These are phyloP conservation scores for Malurus leucopterus DNA, from an alignment of 2,797 vertebrate genomes.

Conservation along the genomic window DNA sequence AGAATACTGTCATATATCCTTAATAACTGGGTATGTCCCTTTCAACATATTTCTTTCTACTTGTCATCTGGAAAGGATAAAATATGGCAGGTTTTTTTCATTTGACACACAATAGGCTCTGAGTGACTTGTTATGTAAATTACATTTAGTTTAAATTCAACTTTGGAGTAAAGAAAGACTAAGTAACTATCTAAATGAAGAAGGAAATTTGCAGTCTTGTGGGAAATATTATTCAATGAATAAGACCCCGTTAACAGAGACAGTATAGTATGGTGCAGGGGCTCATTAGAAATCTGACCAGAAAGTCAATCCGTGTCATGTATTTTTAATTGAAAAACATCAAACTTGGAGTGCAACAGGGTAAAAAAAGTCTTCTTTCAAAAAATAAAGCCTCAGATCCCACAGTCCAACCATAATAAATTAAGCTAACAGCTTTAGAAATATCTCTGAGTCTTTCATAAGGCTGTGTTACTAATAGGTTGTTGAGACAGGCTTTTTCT, in stretches of 20 bases:
- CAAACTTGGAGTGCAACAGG: neutral
- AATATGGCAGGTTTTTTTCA: slow-evolving; percentile 2
- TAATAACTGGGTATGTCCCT: neutral
- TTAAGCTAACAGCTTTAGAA: slow-evolving; percentile 21
- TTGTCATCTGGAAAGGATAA: slow-evolving; percentile 8
- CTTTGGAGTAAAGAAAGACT: slow-evolving; percentile 32
- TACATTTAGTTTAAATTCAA: neutral
- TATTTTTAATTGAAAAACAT: neutral
- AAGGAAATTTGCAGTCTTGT: neutral
- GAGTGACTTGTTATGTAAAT: slow-evolving; percentile 39
- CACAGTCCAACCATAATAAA: neutral
- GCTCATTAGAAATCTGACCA: neutral
- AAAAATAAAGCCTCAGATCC: neutral
- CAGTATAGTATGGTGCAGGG: neutral
- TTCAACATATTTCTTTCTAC: slow-evolving; percentile 15
- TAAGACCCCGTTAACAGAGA: neutral
- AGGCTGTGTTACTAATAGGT: neutral
- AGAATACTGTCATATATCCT: neutral
- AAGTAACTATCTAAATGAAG: slow-evolving; percentile 14
- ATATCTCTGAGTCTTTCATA: neutral
- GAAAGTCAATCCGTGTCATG: neutral
- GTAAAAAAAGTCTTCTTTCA: neutral
- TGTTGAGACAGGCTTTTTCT: slow-evolving; percentile 16
- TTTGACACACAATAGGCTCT: slow-evolving; percentile 18
- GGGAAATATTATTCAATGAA: neutral